Evolutionary conservation across 2,888 invertebrate genomes (phyloP), one percentile per base, ranked within the genome.

Genomic region (Ophonus ardosiacus): DNA sequence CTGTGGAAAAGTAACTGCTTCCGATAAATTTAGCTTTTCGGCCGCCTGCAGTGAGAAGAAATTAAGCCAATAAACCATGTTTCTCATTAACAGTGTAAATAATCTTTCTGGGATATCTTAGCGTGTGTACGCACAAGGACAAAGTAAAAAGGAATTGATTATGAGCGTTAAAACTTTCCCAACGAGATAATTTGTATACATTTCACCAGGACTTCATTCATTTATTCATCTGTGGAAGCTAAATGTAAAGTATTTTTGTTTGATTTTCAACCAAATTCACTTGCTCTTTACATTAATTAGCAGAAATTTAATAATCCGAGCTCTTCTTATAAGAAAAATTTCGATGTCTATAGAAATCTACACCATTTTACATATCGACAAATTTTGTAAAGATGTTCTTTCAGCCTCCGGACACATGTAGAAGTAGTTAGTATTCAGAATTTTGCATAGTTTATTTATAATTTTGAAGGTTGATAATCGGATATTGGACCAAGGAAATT

Each of bases 71-170:
- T 81, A 81, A 68, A 81, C 65, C 68, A 81, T 81, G 81, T 81
- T 65, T 81, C 81, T 81, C 81, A 81, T 81, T 81, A 81, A 56
- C 81, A 68, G 68, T 68, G 81, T 81, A 81, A 81, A 81, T 81
- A 81, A 81, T 81, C 81, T 81, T 18, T 38, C 38, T 59, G 10
- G 80, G 80, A 80, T 80, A 80, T 80, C 80, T 80, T 31, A 13
- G 61, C 79, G 80, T 80, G 80, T 80, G 51, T 61, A 59, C 40
- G 57, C 18, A 40, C 24, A 63, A 63, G 63, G 18, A 63, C 63
- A 63, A 63, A 63, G 63, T 63, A 63, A 63, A 63, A 63, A 63
- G 63, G 63, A 63, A 63, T 63, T 63, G 63, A 63, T 63, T 18
- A 63, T 63, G 63, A 63, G 63, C 63, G 21, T 63, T 13, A 63